Evolutionary conservation across 2,888 invertebrate species (phyloP), one percentile per base, ranked within the genome.

Genomic region (Coelopa pilipes): DNA sequence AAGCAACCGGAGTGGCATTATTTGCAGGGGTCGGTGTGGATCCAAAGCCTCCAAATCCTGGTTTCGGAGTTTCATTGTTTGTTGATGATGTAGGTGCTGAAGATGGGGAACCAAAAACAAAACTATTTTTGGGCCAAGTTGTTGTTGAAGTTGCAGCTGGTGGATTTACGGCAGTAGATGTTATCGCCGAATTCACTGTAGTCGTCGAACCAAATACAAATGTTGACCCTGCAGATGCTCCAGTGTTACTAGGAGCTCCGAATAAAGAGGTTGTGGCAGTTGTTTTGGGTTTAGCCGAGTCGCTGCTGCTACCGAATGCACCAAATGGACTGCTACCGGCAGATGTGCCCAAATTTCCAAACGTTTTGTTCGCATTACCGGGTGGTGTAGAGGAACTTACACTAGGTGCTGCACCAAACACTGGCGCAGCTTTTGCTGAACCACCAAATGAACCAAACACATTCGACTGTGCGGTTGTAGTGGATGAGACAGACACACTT

Each of bases 51-150:
- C 80, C 79, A 69, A 81, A 81, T 57, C 76, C 63, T 45, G 78
- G 70, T 70, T 77, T 79, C 11, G 74, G 7, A 15, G 74, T 15
- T n/a, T 77, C 79, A 70, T 60, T 77, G 55, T 62, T 74, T 63
- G 57, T 74, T 73, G 13, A 45, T 46, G 67, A 46, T 60, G 74
- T 45, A 13, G 75, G 49, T 49, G 74, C 45, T 65, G 69, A 12
- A 66, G 75, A 34, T 4, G 76, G 46, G n/a, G 75, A 69, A 53
- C 79, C 79, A 75, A 80, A 80, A 50, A 76, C 69, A 68, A 79
- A 79, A 70, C 71, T 78, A 57, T 73, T 76, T 72, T 80, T 79
- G 13, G 78, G 76, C 80, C 80, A 80, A 12, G 76, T 69, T 57
- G 77, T 72, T 24, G 72, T 46, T 19, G 73, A 76, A 70, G 79